phyloP scores from a whole-genome alignment of 2,888 invertebrate species.

The Allolobophora icterica region DNA sequence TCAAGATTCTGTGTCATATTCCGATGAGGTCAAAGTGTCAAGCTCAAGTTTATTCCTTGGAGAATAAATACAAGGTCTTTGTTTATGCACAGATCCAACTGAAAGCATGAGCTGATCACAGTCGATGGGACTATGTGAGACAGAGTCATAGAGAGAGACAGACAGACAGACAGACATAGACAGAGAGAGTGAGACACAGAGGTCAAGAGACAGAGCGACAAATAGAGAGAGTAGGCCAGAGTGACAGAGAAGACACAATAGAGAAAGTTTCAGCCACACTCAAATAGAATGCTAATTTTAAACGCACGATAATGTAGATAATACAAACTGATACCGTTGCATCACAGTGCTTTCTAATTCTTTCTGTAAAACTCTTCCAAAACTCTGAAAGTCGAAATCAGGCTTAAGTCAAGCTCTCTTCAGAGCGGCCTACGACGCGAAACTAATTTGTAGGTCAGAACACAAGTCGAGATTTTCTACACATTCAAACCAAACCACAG shows the following conservation, averaged over 20 bases:
- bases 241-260: not conserved
- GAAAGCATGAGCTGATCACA: no score
- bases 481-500: not conserved
- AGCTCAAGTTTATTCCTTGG: not conserved
- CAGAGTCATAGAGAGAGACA: no score
- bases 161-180: no score
- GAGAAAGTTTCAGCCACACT: not conserved
- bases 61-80: no score
- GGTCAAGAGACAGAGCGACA: no score
- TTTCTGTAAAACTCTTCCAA: not conserved
- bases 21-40: not conserved
- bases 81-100: no score
- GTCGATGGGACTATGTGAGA: no score
- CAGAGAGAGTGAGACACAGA: no score
- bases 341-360: not conserved
- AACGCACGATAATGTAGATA: not conserved
- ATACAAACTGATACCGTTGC: not conserved
- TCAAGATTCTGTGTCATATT: not conserved
- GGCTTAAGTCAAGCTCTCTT: not conserved
- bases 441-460: not conserved
- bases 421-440: not conserved
- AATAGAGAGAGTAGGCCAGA: not conserved
- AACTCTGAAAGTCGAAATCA: not conserved
- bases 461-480: not conserved
- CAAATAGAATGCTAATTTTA: not conserved